Conservation (phyloP, 2,797 vertebrate species). For the Pteronotus mesoamericanus region DNA sequence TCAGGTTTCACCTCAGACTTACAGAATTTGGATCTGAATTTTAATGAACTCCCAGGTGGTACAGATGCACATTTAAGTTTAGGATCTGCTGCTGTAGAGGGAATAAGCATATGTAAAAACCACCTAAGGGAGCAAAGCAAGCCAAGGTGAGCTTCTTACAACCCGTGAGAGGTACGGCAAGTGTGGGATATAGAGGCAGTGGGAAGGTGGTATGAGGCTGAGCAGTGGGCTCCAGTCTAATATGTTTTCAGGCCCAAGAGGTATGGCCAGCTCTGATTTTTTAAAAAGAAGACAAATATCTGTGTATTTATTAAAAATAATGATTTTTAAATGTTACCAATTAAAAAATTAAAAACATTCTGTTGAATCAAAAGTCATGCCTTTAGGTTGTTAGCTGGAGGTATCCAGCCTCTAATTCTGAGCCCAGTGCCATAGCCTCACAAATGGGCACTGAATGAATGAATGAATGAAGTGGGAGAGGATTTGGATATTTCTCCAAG, state of each 20-base stretch:
- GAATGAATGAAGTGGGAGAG: neutral
- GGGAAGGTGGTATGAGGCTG: neutral
- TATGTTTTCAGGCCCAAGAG: neutral
- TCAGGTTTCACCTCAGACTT: neutral
- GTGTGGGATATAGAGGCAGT: rapidly evolving
- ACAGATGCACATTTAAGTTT: neutral
- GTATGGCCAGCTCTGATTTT: neutral
- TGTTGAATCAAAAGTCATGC: neutral
- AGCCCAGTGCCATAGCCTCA: neutral
- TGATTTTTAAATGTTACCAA: neutral
- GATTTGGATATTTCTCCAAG: neutral
- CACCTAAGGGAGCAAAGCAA: neutral
- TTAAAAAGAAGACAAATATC: neutral
- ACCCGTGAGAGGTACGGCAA: too few species aligned
- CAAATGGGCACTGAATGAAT: neutral
- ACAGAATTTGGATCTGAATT: neutral
- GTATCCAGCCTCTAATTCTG: neutral
- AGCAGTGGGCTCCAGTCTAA: neutral
- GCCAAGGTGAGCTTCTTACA: neutral
- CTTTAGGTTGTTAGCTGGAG: neutral
- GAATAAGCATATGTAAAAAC: neutral
- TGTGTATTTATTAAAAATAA: neutral
- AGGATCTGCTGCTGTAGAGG: neutral
- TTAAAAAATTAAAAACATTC: neutral
- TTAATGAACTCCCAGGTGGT: neutral